Base-by-base conservation (phyloP, 2,888 invertebrate genomes). In the Rhamnusium bicolor region DNA sequence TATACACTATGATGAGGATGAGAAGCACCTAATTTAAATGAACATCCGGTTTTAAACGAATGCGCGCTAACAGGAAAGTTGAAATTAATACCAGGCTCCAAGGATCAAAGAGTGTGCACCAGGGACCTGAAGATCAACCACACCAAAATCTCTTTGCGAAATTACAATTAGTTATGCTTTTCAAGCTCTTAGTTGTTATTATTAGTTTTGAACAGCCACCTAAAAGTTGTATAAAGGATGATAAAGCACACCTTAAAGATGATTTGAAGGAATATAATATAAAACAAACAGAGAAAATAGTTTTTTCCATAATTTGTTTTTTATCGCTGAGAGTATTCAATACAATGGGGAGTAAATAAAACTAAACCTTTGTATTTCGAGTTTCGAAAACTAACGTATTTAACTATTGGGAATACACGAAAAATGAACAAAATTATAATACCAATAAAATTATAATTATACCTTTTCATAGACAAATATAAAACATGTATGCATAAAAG, bases 21-120 rank as follows among this genome's bases (percentile, higher is more conserved):
- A 61, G 63, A 54, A 71, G 68, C 69, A 69, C 60, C 74, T 74
- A 77, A 77, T 77, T 77, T 71, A 74, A 74, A 77, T 72, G 72
- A 73, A 71, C 73, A 77, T 75, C 74, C 74, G 77, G 73, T 71
- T 71, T 71, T 53, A 69, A 77, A 77, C 71, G 70, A 77, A 75
- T 73, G 74, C 62, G 76, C 62, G 47, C 62, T 32, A 54, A 63
- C 67, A 73, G 77, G 77, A 75, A 77, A 74, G 77, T 69, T 75
- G 72, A 75, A 77, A 77, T 77, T 77, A 77, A 77, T 75, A 75
- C 69, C 18, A 51, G 73, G 71, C 56, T 58, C 46, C 69, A 66
- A 69, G 74, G 77, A 77, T 77, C 77, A 77, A 77, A 77, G 77
- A 71, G 19, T 53, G 12, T 29, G 53, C 53, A 19, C 65, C 54